These are phyloP conservation scores for Amblyjoppa fuscipennis DNA, from an alignment of 2,888 invertebrate genomes.

Conservation along the genomic window DNA sequence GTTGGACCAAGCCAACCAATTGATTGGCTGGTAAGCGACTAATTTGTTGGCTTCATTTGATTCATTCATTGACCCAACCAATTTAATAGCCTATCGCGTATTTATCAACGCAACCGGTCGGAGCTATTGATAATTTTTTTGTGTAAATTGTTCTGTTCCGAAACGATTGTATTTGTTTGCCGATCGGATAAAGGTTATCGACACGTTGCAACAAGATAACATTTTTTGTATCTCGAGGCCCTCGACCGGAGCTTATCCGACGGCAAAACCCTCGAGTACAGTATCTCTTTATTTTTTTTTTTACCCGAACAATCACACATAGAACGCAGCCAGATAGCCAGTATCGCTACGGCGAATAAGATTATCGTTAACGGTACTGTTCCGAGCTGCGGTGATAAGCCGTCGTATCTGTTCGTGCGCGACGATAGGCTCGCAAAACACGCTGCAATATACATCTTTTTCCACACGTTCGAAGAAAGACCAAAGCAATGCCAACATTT, in stretches of 20 bases:
- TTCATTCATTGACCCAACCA: too few relatives aligned
- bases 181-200: not conserved
- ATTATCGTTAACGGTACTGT: conserved; percentile 51
- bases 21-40: too few relatives aligned
- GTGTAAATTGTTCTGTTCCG: not conserved
- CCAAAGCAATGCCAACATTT: not conserved
- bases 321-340: conserved; percentile 26
- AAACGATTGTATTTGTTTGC: not conserved
- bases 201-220: not conserved
- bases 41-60: too few relatives aligned
- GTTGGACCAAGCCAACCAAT: too few relatives aligned
- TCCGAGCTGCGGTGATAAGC: conserved; percentile 31
- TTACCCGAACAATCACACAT: not conserved
- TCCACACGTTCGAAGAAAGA: not conserved
- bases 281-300: conserved; percentile 24
- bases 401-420: conserved; percentile 20
- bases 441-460: not conserved
- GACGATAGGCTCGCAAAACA: conserved; percentile 31
- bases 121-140: not conserved
- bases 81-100: too few relatives aligned
- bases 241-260: conserved; percentile 21
- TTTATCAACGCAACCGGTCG: not conserved
- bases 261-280: not conserved
- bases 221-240: not conserved
- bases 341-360: conserved; percentile 46